phyloP scores from a whole-genome alignment of 2,797 vertebrate genomes.

The Synanceia verrucosa region DNA sequence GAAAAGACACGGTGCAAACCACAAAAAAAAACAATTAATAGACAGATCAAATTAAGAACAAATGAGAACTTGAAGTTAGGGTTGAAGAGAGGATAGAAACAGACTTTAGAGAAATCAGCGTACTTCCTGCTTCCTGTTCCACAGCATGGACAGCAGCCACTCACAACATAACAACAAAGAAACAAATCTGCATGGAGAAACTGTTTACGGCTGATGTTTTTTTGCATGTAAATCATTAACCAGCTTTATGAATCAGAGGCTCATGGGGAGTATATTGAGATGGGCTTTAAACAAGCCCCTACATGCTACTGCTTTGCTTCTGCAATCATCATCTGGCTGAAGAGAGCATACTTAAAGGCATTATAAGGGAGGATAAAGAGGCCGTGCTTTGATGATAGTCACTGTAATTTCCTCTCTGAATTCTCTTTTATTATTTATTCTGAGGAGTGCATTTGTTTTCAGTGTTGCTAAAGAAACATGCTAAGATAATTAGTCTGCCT shows the following conservation, averaged over 20 bases:
- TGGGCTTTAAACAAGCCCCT: conserved; percentile 12
- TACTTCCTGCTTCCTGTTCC: conserved; percentile 12
- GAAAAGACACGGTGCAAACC: conserved; percentile 30
- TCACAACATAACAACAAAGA: no score
- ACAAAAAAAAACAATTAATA: conserved; percentile 27
- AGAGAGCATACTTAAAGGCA: neutral
- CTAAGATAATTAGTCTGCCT: neutral
- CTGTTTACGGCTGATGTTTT: conserved; percentile 29
- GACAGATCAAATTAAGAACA: conserved; percentile 28
- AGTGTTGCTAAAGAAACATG: neutral
- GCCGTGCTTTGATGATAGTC: conserved; percentile 9
- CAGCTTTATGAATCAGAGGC: conserved; percentile 44
- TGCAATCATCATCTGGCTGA: neutral
- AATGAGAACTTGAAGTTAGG: conserved; percentile 24
- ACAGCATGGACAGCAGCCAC: conserved; percentile 16
- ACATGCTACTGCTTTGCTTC: conserved; percentile 8
- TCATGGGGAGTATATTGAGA: conserved; percentile 7
- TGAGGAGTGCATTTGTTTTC: neutral
- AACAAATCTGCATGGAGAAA: conserved; percentile 31
- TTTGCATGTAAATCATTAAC: conserved; percentile 54
- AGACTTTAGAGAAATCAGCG: conserved; percentile 21
- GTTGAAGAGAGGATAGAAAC: neutral
- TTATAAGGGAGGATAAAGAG: neutral
- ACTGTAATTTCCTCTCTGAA: neutral
- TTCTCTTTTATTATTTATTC: neutral